Base-by-base conservation (phyloP, 2,113 vertebrate species). In the Pycnonotus jocosus region DNA sequence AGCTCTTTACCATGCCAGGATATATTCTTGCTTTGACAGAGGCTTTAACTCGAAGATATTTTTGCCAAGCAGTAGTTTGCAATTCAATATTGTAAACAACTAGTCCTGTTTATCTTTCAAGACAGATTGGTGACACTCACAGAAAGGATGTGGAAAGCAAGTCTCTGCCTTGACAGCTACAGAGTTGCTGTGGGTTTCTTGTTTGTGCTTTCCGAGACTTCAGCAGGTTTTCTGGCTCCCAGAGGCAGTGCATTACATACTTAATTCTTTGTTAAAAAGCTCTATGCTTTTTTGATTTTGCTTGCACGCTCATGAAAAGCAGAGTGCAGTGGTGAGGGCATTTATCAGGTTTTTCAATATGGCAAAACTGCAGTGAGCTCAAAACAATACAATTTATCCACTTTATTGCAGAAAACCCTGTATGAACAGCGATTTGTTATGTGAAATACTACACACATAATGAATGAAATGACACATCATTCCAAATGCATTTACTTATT, bases 21-120 rank as follows among this genome's bases (percentile, higher is more conserved):
- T 15, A 40, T n/a, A 44, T 45, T 68, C 56, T 71, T 65, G 44
- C 48, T 95, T 82, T 91, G 74, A 71, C 44, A 76, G 53, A 71
- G 9, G 45, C 40, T 90, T 85, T 45, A 70, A 61, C 47, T 17
- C 24, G 20, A 56, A 53, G n/a, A 3, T 18, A 23, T 81, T 89
- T 87, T 54, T 93, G 42, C 22, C 51, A 79, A 84, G 40, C 7
- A 76, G 14, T 31, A 35, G 16, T 79, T 93, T 85, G 19, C 21
- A 82, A 72, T 76, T 76, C 40, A 69, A 13, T 44, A 47, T 15
- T 83, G 48, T 38, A 64, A 85, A 56, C 13, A 60, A 53, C 17
- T 15, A 13, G 11, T 44, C 24, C 44, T 76, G 38, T 68, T 71
- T 92, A n/a, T 71, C 18, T 68, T 88, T 50, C 30, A 30, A 69